Base-by-base conservation (phyloP, 2,113 vertebrate species). In the Arothron firmamentum region DNA sequence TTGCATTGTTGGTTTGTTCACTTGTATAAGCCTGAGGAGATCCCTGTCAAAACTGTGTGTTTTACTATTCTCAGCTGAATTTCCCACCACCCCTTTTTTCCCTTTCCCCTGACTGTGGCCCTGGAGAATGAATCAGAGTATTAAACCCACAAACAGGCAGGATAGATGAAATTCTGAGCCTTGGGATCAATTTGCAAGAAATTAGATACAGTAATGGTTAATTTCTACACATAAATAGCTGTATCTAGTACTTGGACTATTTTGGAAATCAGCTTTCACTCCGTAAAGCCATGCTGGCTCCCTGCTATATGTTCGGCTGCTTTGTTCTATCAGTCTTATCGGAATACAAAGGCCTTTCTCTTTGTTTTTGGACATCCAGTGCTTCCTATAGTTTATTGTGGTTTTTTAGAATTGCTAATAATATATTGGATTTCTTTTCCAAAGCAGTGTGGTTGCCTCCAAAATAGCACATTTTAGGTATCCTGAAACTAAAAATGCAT, bases 191-290 rank as follows among this genome's bases (percentile, higher is more conserved):
- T 85, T 82, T 81, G 60, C 77, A 68, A 75, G 79, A 84, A 87
- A 90, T 89, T 82, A 90, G 78, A 78, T 85, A 72, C 78, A 80
- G 86, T 75, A 83, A 85, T 80, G 83, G 77, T 69, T 90, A 71
- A 88, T 88, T 89, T 88, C 76, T 78, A 67, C 67, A 74, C 72
- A 81, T 83, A 87, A 86, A 87, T 77, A 83, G 69, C 28, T 63
- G 70, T 51, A 55, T 72, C 77, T n/a, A n/a, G n/a, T 38, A 25
- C 45, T 3, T 78, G 70, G 82, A 79, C 48, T 62, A 62, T 72
- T 85, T 86, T 74, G 67, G 55, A 80, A 78, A 79, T 69, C 67
- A 64, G 67, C 66, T 71, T 60, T 72, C 56, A 68, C 57, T 28
- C 74, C 56, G 47, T 51, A 77, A 78, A 65, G 72, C 49, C 67